These are phyloP conservation scores for Helicoverpa zea DNA, from an alignment of 1,140 invertebrate species.

Conservation along the genomic window DNA sequence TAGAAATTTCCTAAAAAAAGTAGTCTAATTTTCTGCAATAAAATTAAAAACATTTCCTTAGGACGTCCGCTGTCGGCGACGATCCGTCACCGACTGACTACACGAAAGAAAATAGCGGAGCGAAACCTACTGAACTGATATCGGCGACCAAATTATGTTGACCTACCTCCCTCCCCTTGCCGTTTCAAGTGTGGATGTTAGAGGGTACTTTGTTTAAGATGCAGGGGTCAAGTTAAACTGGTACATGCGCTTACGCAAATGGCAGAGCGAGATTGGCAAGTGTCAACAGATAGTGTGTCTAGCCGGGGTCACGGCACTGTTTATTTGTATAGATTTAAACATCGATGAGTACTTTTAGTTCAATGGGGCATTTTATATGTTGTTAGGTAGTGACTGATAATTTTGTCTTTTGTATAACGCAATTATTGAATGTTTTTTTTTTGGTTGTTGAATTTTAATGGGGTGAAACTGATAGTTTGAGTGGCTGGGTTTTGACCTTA, in stretches of 20 bases:
- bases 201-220: background rate
- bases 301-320: constrained; percentile 73
- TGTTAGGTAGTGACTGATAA: background rate
- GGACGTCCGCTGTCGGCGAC: constrained; percentile 77
- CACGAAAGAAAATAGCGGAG: constrained; percentile 51
- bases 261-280: constrained; percentile 73
- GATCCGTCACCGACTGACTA: constrained; percentile 80
- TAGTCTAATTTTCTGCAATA: background rate
- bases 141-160: constrained; percentile 57
- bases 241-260: constrained; percentile 81
- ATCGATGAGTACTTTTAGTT: background rate
- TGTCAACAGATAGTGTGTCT: constrained; percentile 81
- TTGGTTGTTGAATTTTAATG: background rate
- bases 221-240: constrained; percentile 59
- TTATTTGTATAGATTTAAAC: constrained; percentile 64
- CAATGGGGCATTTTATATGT: constrained; percentile 21
- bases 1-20: no score
- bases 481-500: background rate
- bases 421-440: background rate
- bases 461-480: no score
- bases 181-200: background rate
- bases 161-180: constrained; percentile 47
- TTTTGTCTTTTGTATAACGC: background rate
- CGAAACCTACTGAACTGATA: constrained; percentile 75
- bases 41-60: constrained; percentile 53